Conservation (phyloP, 2,113 vertebrate genomes). For the Anas platyrhynchos region DNA sequence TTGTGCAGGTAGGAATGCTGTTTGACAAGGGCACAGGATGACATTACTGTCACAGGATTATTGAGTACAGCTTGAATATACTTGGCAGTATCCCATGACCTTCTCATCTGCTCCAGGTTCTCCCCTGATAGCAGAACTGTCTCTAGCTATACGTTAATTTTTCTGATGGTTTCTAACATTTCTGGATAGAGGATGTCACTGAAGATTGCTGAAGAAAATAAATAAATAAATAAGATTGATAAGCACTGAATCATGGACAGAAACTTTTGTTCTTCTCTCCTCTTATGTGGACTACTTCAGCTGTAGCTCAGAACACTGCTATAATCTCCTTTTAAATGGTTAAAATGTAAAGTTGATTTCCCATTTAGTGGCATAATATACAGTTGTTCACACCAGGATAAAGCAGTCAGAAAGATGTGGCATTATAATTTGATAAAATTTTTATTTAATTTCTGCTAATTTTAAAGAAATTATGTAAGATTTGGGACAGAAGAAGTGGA, state of each 20-base stretch:
- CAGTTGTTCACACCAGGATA: neutral
- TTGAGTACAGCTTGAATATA: neutral
- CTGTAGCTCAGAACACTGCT: neutral
- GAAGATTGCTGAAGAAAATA: neutral
- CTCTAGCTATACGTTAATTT: neutral
- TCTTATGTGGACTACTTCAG: neutral
- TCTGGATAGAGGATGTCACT: neutral
- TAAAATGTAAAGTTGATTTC: conserved; percentile 37
- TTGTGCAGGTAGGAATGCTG: conserved; percentile 41
- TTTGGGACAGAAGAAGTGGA: neutral
- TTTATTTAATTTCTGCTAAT: neutral
- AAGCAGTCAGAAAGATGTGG: conserved; percentile 15
- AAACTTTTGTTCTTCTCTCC: neutral
- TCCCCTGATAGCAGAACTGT: neutral
- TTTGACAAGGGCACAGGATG: neutral
- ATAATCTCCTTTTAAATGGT: neutral
- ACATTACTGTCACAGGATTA: neutral
- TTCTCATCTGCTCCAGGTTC: neutral
- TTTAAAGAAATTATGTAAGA: conserved; percentile 24
- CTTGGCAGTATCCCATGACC: conserved; percentile 31
- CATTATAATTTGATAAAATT: neutral
- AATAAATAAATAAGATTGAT: neutral
- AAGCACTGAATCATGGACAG: neutral
- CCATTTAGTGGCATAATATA: neutral
- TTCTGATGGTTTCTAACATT: neutral